These are phyloP conservation scores for Zaprionus vittiger DNA, from an alignment of 1,140 invertebrate species.

Conservation along the genomic window DNA sequence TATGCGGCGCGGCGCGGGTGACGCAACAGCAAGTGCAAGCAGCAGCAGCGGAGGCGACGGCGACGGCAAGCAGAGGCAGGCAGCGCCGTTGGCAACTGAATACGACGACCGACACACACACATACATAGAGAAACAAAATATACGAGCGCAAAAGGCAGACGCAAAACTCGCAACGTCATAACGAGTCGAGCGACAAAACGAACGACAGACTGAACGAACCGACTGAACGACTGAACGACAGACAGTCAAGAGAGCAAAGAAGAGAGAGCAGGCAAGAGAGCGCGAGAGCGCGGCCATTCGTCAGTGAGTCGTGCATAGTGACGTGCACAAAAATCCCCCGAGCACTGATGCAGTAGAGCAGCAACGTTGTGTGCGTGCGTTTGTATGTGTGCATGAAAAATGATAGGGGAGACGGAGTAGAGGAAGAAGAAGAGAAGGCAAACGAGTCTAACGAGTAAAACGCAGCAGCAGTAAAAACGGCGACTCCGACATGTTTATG, in stretches of 20 bases:
- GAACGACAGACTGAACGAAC: slow-evolving; percentile 37
- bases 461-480: slow-evolving; percentile 61
- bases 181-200: slow-evolving; percentile 70
- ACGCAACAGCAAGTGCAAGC: slow-evolving; percentile 79
- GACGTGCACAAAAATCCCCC: slow-evolving; percentile 72
- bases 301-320: slow-evolving; percentile 51
- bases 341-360: slow-evolving; percentile 25
- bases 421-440: slow-evolving; percentile 46
- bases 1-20: slow-evolving; percentile 64
- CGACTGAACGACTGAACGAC: slow-evolving; percentile 23
- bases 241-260: slow-evolving; percentile 8
- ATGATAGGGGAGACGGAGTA: slow-evolving; percentile 65
- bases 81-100: slow-evolving; percentile 77
- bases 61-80: slow-evolving; percentile 19
- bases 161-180: slow-evolving; percentile 81
- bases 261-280: neutral
- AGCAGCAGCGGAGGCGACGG: too few relatives aligned
- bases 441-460: slow-evolving; percentile 77
- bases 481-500: slow-evolving; percentile 4
- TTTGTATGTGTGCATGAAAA: slow-evolving; percentile 65
- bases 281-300: neutral
- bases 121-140: slow-evolving; percentile 4
- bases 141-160: slow-evolving; percentile 39
- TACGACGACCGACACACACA: slow-evolving; percentile 24
- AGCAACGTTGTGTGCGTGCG: slow-evolving; percentile 25